Base-by-base conservation (phyloP, 2,888 invertebrate genomes). In the Pseudolycoriella hygida region DNA sequence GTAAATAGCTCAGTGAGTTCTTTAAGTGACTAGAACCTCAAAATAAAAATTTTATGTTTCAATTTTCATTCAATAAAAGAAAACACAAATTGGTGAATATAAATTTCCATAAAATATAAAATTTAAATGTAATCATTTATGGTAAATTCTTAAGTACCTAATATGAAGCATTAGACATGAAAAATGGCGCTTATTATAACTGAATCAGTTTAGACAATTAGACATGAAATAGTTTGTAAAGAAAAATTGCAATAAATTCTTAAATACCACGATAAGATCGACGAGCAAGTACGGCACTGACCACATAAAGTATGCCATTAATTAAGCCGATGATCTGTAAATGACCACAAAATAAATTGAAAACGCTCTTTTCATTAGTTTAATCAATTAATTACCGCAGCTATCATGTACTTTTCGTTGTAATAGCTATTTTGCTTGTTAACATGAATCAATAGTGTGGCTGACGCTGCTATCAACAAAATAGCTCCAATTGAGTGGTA, bases 401-500 rank as follows among this genome's bases (percentile, higher is more conserved):
- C 43, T 4, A 30, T 31, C 18, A 43, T 14, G 34, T 34, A 34
- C 12, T 25, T 25, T 8, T 17, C 18, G 11, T 44, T n/a, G 12
- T 42, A 20, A 5, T 18, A 12, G 12, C 37, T 18, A 38, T 42
- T 44, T 15, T 32, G 6, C 11, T 25, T 40, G 18, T 46, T 15
- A 25, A 46, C 3, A 17, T 38, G 18, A 2, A 42, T 25, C 6
- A 45, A 15, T 4, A 45, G 18, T 11, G 30, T 40, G 11, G 81
- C 60, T 6, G 81, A 77, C 3, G 84, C 80, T 44, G 78, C 73
- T 42, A 88, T 60, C 52, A 84, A 72, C 46, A 88, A 63, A 45
- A 83, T 67, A 53, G 77, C 82, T 2, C 79, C 87, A 47, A 83
- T 64, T 6, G 76, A 71, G 54, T 89, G 88, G 57, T 84, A 89